Evolutionary conservation across 2,113 vertebrate species (phyloP), one percentile per base, ranked within the genome.

Genomic region (Brienomyrus brachyistius): DNA sequence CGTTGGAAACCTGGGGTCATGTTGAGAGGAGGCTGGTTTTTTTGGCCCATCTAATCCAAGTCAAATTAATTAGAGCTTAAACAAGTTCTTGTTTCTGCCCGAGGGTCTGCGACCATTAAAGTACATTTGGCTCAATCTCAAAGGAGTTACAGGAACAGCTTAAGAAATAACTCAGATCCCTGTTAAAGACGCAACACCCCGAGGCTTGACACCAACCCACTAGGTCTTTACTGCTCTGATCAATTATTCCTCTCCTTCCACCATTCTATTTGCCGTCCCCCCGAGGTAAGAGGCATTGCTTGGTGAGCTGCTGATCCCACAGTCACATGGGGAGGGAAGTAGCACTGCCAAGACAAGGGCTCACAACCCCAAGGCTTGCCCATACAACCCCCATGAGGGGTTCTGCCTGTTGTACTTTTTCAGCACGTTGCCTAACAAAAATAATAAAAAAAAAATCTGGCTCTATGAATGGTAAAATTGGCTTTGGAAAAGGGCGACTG

Each of bases 41-140:
- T 82, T 45, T 82, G 77, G 15, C 40, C 45, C 40, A 43, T 62
- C 87, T 54, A 43, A 62, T 62, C 52, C 35, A 48, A 31, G 54
- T 59, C 50, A 19, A 62, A 59, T 66, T 88, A 88, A 88, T 88
- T 66, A 47, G 3, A 31, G 52, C 87, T 40, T 59, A 66, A 88
- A 62, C 7, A 4, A 45, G 87, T 23, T 31, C 15, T 59, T 59
- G 47, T 88, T 35, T 5, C 87, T 45, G 54, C 35, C 87, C 1
- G 21, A 59, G 35, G 87, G 35, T 31, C 17, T 45, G 54, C 40
- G 31, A 47, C 54, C 87, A 62, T 88, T 88, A 66, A 86, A 66
- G 35, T 47, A 88, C 54, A 88, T 88, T 88, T 88, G 86, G 56
- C 54, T n/a, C 40, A 62, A 62, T 19, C 47, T 87, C 85, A 5